Evolutionary conservation across 2,888 invertebrate genomes (phyloP).

Genomic region (Hemistola chrysoprasaria): DNA sequence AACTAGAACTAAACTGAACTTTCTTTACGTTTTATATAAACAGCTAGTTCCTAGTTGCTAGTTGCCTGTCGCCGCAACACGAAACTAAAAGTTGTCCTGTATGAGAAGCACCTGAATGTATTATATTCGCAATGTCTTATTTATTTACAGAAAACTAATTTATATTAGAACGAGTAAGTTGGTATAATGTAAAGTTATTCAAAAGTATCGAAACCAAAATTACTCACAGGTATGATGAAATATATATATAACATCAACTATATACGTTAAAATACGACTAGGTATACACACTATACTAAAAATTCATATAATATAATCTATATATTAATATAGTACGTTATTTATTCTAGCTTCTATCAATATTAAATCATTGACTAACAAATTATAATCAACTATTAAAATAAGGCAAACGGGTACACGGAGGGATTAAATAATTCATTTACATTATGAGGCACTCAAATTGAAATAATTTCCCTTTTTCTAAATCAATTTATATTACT

Average conservation of each 20-base stretch:
- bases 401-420: conserved; percentile 77
- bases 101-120: no score
- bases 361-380: conserved; percentile 43
- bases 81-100: no score
- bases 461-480: conserved; percentile 56
- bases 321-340: conserved; percentile 30
- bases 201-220: conserved; percentile 25
- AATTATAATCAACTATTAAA: conserved; percentile 62
- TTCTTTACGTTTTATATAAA: no score
- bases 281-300: conserved; percentile 38
- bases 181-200: conserved; percentile 31
- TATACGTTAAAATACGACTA: conserved; percentile 54
- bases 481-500: conserved; percentile 18
- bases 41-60: no score
- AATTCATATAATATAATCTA: conserved; percentile 33
- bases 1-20: no score
- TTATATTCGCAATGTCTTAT: no score
- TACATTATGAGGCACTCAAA: conserved; percentile 75
- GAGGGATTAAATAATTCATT: conserved; percentile 74
- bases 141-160: no score
- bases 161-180: no score
- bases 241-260: conserved; percentile 51
- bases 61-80: no score
- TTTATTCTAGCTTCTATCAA: conserved; percentile 57
- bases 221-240: conserved; percentile 43